Evolutionary conservation across 1,140 invertebrate species (phyloP), one percentile per base, ranked within the genome.

Genomic region (Teleogryllus occipitalis): DNA sequence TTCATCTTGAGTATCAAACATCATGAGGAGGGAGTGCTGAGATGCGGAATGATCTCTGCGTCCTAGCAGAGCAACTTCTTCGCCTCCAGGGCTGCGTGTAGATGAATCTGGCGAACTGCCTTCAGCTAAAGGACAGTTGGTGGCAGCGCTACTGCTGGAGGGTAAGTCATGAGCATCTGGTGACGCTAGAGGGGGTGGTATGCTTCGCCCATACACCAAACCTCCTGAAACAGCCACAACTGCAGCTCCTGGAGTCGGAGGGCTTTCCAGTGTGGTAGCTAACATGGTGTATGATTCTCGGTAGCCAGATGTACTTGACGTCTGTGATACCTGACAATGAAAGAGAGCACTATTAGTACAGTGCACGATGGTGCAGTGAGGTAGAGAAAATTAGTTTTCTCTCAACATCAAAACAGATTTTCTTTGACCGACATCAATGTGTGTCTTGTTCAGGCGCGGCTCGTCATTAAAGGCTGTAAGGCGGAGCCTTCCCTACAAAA

Each of bases 291-390:
- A 90, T 27, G 88, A 89, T 82, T 90, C 89, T 22, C 92, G 90
- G 84, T 94, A 95, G 74, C 93, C 93, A 0, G 93, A 95, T 6
- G 93, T 95, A 77, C 93, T 95, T 0, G 93, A 94, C 0, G 93
- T 93, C 83, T 91, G 90, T 12, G 90, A 91, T 74, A 91, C 85
- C 73, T 78, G 27, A 39, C 27, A 39, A 39, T 39, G 27, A 39
- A 39, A 39, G 27, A 5, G 5, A 39, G 27, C 27, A 39, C 27
- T 5, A 39, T 39, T 39, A 39, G 27, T 39, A 39, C 27, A 39
- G 5, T 39, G 27, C 27, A 39, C 5, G 27, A 39, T 2, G 27
- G 27, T 39, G 27, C 27, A 39, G 27, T 1, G 27, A 39, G 27
- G 27, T 39, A 39, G 27, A 39, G 5, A 39, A 39, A 39, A 39